These are phyloP conservation scores for Hirtodrosophila cameraria DNA, from an alignment of 2,888 invertebrate species.

Conservation along the genomic window DNA sequence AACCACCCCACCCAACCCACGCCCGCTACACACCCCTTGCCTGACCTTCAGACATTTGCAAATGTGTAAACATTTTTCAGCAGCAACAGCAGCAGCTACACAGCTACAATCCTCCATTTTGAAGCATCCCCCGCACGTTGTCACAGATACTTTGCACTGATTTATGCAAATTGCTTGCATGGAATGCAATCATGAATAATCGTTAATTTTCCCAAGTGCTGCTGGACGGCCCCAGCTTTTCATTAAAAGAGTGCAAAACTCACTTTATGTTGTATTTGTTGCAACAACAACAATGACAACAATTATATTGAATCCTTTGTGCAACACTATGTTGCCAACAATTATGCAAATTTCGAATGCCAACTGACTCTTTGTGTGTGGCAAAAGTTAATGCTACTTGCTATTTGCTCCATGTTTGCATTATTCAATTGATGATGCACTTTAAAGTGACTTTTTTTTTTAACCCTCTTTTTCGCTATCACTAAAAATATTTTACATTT, in stretches of 20 bases:
- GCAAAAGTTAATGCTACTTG: conserved; percentile 69
- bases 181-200: conserved; percentile 69
- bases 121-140: conserved; percentile 42
- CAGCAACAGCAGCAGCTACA: conserved; percentile 8
- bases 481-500: conserved; percentile 23
- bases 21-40: no score
- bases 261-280: conserved; percentile 28
- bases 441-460: conserved; percentile 68
- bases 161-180: conserved; percentile 71
- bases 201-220: conserved; percentile 74
- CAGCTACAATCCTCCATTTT: neutral
- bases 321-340: conserved; percentile 32
- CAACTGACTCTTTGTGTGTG: conserved; percentile 35
- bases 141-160: conserved; percentile 77
- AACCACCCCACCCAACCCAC: neutral
- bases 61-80: conserved; percentile 78
- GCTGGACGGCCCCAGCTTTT: conserved; percentile 54
- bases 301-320: conserved; percentile 9
- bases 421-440: conserved; percentile 73
- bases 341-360: conserved; percentile 70
- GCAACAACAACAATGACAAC: conserved; percentile 28
- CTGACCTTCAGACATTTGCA: conserved; percentile 76
- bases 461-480: conserved; percentile 8
- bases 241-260: conserved; percentile 39
- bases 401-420: conserved; percentile 70